Conservation (phyloP, 2,888 invertebrate species). For the Chironomus tentans region DNA sequence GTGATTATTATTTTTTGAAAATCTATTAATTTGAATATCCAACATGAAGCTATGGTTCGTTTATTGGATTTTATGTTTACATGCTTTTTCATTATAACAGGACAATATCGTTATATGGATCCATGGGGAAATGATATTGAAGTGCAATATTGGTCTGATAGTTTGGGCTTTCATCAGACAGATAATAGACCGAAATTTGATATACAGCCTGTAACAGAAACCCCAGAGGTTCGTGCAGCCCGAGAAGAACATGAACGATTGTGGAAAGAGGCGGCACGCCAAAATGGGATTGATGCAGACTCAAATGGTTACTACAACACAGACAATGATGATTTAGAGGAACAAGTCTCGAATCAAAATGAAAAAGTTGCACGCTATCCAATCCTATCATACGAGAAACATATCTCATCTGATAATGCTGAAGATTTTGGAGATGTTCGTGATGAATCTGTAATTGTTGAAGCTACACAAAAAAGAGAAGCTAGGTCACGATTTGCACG, state of each 20-base stretch:
- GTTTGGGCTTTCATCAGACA: constrained; percentile 67
- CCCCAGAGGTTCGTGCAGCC: constrained; percentile 59
- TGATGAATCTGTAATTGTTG: constrained; percentile 3
- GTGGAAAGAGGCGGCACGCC: constrained; percentile 57
- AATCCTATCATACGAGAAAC: constrained; percentile 27
- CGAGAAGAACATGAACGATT: constrained; percentile 58
- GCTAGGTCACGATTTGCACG: constrained; percentile 14
- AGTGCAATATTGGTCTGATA: constrained; percentile 66
- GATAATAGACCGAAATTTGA: constrained; percentile 59
- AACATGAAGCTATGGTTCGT: too few species aligned
- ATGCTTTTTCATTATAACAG: background rate
- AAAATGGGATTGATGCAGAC: constrained; percentile 43
- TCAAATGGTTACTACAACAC: constrained; percentile 33
- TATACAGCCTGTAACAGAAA: constrained; percentile 55
- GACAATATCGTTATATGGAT: constrained; percentile 1
- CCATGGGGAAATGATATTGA: constrained; percentile 32
- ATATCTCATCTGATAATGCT: constrained; percentile 30
- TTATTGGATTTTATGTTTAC: background rate
- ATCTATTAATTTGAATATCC: background rate
- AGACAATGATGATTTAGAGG: constrained; percentile 26
- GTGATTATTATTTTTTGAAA: constrained; percentile 55
- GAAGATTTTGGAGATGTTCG: constrained; percentile 29
- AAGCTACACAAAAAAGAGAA: background rate
- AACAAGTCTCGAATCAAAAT: constrained; percentile 28
- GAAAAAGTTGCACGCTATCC: constrained; percentile 29